Conservation (phyloP, 2,797 vertebrate species). For the Propithecus deckenii region DNA sequence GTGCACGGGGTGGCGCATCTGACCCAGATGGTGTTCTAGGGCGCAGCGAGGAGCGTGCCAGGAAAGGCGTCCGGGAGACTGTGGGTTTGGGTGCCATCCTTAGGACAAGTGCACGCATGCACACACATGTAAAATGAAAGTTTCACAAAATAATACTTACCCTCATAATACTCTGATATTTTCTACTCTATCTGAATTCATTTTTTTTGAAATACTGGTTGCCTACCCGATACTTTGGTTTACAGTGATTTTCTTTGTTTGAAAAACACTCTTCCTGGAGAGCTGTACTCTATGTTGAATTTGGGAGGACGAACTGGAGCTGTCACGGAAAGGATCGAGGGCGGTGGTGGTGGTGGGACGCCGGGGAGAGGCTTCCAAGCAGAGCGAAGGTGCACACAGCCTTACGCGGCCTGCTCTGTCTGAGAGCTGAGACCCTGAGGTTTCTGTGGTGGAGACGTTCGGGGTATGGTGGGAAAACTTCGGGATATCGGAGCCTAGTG, state of each 20-base stretch:
- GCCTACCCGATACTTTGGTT: not conserved
- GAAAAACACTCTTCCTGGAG: not conserved
- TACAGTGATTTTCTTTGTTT: not conserved
- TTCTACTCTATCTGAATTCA: not conserved
- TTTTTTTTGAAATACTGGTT: not conserved
- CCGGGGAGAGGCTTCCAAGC: not conserved
- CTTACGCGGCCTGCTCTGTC: accelerated
- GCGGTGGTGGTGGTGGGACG: accelerated
- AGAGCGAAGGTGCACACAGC: accelerated
- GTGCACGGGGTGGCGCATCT: accelerated
- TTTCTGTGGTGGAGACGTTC: accelerated
- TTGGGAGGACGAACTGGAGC: not conserved
- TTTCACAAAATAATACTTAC: accelerated
- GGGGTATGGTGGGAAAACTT: accelerated
- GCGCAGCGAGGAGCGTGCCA: accelerated
- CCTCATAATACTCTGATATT: accelerated
- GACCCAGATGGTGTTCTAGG: not conserved
- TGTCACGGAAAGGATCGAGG: not conserved
- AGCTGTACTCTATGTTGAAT: not conserved
- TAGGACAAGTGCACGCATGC: not conserved
- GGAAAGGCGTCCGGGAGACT: not conserved
- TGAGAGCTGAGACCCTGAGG: too few relatives aligned
- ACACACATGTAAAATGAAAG: not conserved
- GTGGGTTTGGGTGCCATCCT: not conserved
- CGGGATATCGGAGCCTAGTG: accelerated